phyloP scores from a whole-genome alignment of 92 coral and sea anemone genomes.

The Bergia sp. region DNA sequence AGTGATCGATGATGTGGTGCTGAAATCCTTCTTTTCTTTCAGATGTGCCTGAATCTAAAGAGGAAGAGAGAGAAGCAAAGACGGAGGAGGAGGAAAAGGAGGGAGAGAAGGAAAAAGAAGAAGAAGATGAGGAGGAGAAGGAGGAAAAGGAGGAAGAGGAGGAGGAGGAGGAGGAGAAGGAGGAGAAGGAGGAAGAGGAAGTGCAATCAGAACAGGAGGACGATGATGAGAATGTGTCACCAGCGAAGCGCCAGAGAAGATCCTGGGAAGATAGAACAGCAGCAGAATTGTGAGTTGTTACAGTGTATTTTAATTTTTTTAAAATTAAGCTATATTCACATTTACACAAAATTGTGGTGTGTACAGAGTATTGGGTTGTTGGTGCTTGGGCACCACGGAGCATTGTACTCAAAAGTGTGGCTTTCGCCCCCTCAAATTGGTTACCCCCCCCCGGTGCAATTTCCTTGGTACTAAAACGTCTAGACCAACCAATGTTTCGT shows the following conservation, averaged over 20 bases:
- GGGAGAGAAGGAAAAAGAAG: too few relatives aligned
- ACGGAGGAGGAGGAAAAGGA: neutral
- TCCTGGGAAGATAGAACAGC: neutral
- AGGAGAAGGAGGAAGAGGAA: neutral
- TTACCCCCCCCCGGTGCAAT: too few relatives aligned
- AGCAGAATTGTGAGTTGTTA: neutral
- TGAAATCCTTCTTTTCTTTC: neutral
- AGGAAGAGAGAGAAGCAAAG: neutral
- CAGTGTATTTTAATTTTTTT: neutral
- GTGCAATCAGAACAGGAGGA: neutral
- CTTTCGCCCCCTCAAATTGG: too few relatives aligned
- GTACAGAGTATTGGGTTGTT: too few relatives aligned
- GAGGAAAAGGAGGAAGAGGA: neutral
- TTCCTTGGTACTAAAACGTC: too few relatives aligned
- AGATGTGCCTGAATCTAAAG: neutral
- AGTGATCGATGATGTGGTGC: neutral
- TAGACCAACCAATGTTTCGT: too few relatives aligned
- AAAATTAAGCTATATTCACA: neutral
- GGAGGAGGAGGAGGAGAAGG: neutral
- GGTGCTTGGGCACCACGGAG: too few relatives aligned
- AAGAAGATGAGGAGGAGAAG: neutral
- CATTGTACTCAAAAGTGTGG: too few relatives aligned
- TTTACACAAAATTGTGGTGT: neutral
- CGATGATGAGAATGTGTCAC: slow-evolving; percentile 11
- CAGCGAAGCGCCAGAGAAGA: slow-evolving; percentile 31